phyloP scores from a whole-genome alignment of 23 tunicate species.

The Clavelina lepadiformis region DNA sequence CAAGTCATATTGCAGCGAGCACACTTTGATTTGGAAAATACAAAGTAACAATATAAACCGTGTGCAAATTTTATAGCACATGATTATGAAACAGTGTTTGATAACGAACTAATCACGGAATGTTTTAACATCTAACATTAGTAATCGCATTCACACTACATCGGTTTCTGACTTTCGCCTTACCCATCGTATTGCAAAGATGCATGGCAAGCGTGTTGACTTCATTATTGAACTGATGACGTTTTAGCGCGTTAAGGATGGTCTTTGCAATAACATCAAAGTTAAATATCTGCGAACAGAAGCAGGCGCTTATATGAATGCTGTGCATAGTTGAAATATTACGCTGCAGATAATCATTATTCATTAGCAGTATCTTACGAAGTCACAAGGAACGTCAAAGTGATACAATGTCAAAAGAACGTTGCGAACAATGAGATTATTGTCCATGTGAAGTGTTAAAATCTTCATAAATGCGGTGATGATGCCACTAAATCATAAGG shows the following conservation, averaged over 20 bases:
- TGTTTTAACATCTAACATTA: too few species aligned
- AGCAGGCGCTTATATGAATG: too few species aligned
- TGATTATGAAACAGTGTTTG: too few species aligned
- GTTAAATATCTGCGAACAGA: conserved; percentile 14
- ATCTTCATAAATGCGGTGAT: conserved; percentile 17
- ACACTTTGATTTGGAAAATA: too few species aligned
- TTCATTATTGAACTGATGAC: conserved; percentile 11
- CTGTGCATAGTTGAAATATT: too few species aligned
- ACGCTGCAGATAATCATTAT: too few species aligned
- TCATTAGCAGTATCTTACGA: conserved; percentile 35
- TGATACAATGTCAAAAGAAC: conserved; percentile 33
- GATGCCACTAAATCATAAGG: conserved; percentile 21
- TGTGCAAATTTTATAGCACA: too few species aligned
- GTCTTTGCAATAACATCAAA: conserved; percentile 9
- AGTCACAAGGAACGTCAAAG: conserved; percentile 62
- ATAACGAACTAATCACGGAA: too few species aligned
- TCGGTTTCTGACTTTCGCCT: too few species aligned
- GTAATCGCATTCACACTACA: too few species aligned
- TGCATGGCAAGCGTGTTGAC: conserved; percentile 12
- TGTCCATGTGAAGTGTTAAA: conserved; percentile 13
- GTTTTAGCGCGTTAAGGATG: conserved; percentile 8
- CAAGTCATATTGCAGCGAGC: conserved; percentile 38
- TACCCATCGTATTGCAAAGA: conserved; percentile 48
- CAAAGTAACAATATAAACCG: too few species aligned
- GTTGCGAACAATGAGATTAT: conserved; percentile 29